These are phyloP conservation scores for Tapirus terrestris DNA, from an alignment of 2,113 vertebrate species.

Conservation along the genomic window DNA sequence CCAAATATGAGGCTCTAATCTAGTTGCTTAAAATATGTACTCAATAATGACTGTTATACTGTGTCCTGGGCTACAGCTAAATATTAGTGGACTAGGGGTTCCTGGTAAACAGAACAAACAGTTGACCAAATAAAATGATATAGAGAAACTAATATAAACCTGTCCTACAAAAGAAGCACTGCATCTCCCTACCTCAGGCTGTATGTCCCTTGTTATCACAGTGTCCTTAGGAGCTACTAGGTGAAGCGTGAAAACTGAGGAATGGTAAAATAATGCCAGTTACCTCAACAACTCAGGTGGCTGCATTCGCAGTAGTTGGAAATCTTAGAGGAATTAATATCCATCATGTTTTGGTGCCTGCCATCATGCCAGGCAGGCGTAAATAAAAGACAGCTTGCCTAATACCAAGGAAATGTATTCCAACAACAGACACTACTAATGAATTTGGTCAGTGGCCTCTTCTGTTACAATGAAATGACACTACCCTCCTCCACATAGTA, in stretches of 20 bases:
- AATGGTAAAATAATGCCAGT: background rate
- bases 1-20: background rate
- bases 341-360: background rate
- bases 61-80: background rate
- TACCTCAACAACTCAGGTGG: background rate
- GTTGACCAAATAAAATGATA: background rate
- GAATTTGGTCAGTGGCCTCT: background rate
- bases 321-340: background rate
- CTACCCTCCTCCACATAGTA: background rate
- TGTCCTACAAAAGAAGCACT: background rate
- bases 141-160: background rate
- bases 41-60: rapidly evolving
- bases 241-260: background rate
- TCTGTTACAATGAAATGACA: background rate
- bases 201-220: background rate
- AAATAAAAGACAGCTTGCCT: background rate
- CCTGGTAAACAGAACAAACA: background rate
- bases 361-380: background rate
- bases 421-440: background rate
- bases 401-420: background rate
- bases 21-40: background rate
- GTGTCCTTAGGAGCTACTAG: background rate
- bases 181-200: background rate
- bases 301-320: background rate
- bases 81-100: background rate